Evolutionary conservation across 1,140 invertebrate species (phyloP).

Genomic region (Mactra quadrangularis): DNA sequence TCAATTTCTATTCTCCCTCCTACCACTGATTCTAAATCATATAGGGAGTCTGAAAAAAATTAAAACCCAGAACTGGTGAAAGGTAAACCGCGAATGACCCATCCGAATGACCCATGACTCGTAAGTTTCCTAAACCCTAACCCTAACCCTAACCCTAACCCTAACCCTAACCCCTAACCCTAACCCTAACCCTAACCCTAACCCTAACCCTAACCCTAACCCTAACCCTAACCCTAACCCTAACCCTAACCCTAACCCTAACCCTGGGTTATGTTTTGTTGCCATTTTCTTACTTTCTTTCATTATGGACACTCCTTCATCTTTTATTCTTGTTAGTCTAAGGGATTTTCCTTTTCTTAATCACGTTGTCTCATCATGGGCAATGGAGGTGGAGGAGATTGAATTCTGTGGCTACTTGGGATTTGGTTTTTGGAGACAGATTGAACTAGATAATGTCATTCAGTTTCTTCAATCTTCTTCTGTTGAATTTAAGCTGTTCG

Average conservation of each 20-base stretch:
- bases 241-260: constrained; percentile 67
- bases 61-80: too few species aligned
- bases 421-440: not conserved
- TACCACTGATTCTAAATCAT: too few species aligned
- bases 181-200: constrained; percentile 71
- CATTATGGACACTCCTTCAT: constrained; percentile 8
- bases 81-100: too few species aligned
- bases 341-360: not conserved
- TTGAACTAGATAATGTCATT: not conserved
- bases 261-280: too few species aligned
- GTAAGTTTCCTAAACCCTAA: too few species aligned
- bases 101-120: too few species aligned
- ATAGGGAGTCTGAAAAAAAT: constrained; percentile 50
- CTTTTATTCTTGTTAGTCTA: not conserved
- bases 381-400: constrained; percentile 1
- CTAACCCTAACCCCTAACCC: too few species aligned
- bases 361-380: not conserved
- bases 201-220: constrained; percentile 70
- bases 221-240: constrained; percentile 62
- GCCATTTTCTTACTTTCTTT: not conserved
- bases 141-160: too few species aligned
- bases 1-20: too few species aligned
- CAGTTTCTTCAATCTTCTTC: not conserved
- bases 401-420: not conserved
- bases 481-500: not conserved